Evolutionary conservation across 23 tunicate genomes (phyloP), one percentile per base, ranked within the genome.

Genomic region (Aplidium turbinatum): DNA sequence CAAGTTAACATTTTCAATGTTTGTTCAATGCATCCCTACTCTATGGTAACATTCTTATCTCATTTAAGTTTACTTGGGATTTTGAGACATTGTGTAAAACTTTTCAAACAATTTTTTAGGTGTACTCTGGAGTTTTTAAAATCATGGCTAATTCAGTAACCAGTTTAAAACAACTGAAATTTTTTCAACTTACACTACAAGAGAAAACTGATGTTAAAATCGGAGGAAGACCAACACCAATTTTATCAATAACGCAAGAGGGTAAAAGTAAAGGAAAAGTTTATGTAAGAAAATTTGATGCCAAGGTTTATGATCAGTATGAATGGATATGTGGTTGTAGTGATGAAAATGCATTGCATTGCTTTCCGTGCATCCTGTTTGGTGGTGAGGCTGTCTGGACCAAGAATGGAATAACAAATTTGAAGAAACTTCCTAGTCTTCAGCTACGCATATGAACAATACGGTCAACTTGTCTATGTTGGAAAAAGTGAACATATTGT

Each of bases 271-370:
- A 38, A 60, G 36, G 68, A 60, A 60, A 60, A 30, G 6, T 6
- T 27, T 60, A 60, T 20, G 7, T 26, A 5, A 27, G 68, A 27
- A 60, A 29, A 30, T 60, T 60, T 60, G 31, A 60, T 60, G 11
- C 35, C 31, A 38, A 5, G 7, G 11, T 60, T 6, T 60, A 60
- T 60, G n/a, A 60, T 13, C 35, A 60, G 36, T 38, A 60, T 60
- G 31, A 39, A 1, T 68, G 75, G 75, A 16, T 68, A 7, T 68
- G 54, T 38, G 75, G 75, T 33, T 68, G 57, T 36, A 47, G 24
- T 11, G 33, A 22, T 4, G 32, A 25, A 22, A 68, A 68, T 45
- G 75, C 75, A 16, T 47, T 68, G 22, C 45, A 22, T 39, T 68
- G 57, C 56, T 68, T 68, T 68, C 57, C 56, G 3, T 68, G 56